Evolutionary conservation across 2,888 invertebrate species (phyloP).

Genomic region (Cryptus viduatorius): DNA sequence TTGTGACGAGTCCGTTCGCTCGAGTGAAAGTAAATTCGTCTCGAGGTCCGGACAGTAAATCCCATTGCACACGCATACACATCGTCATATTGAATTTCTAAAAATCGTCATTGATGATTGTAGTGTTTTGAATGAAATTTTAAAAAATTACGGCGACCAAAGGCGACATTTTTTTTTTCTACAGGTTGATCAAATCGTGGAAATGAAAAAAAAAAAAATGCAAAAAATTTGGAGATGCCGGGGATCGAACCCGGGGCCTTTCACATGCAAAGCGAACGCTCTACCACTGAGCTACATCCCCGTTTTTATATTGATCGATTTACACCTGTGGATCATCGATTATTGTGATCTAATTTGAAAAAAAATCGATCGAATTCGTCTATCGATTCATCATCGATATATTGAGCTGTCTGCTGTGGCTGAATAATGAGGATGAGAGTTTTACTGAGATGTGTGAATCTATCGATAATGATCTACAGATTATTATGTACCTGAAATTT

Average conservation of each 20-base stretch:
- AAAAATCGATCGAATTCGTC: neutral
- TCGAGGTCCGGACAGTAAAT: conserved; percentile 51
- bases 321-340: conserved; percentile 18
- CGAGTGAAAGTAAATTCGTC: conserved; percentile 75
- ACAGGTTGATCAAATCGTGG: neutral
- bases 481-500: too few species aligned
- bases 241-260: conserved; percentile 99
- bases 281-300: conserved; percentile 99
- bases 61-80: conserved; percentile 27
- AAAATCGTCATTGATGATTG: neutral
- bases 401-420: too few species aligned
- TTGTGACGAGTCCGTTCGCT: conserved; percentile 61
- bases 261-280: conserved; percentile 99
- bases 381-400: too few species aligned
- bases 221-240: conserved; percentile 92
- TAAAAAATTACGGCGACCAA: neutral
- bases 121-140: neutral
- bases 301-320: conserved; percentile 27
- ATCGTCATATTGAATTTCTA: neutral
- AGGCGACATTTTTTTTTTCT: neutral
- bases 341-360: conserved; percentile 12
- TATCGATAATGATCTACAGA: too few species aligned
- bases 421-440: too few species aligned
- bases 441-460: too few species aligned
- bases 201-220: neutral